phyloP scores from a whole-genome alignment of 1,140 invertebrate genomes.

The Melitaea cinxia region DNA sequence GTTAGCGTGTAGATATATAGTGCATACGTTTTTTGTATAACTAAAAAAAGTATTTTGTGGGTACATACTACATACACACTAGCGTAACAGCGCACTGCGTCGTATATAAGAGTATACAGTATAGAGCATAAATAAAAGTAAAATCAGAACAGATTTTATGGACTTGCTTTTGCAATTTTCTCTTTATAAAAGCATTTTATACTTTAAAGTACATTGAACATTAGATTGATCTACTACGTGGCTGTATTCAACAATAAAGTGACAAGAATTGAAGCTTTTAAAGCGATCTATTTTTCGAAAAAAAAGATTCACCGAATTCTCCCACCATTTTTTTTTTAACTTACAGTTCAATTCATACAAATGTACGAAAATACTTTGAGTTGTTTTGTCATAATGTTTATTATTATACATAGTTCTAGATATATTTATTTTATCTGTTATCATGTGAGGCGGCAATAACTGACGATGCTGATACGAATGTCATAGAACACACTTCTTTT shows the following conservation, averaged over 20 bases:
- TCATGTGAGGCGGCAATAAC: not conserved
- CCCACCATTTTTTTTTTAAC: no score
- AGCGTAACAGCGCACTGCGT: conserved; percentile 42
- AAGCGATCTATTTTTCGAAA: not conserved
- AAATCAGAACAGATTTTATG: conserved; percentile 56
- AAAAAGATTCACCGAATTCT: not conserved
- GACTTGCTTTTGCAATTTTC: conserved; percentile 37
- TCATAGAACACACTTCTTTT: conserved; percentile 21
- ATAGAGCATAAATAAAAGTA: conserved; percentile 51
- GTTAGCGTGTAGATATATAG: no score
- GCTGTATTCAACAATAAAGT: not conserved
- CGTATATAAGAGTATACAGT: no score
- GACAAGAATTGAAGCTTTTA: not conserved
- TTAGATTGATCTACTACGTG: conserved; percentile 3
- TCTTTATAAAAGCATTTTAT: conserved; percentile 34
- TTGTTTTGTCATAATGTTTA: not conserved
- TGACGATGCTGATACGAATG: conserved; percentile 7
- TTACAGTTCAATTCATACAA: no score
- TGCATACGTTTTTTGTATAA: not conserved
- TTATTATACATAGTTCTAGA: not conserved
- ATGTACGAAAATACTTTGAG: not conserved
- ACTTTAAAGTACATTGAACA: conserved; percentile 18
- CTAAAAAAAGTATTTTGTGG: not conserved
- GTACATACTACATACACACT: conserved; percentile 31
- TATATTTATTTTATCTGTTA: not conserved